Evolutionary conservation across 2,113 vertebrate genomes (phyloP), one percentile per base, ranked within the genome.

Genomic region (Salvelinus namaycush): DNA sequence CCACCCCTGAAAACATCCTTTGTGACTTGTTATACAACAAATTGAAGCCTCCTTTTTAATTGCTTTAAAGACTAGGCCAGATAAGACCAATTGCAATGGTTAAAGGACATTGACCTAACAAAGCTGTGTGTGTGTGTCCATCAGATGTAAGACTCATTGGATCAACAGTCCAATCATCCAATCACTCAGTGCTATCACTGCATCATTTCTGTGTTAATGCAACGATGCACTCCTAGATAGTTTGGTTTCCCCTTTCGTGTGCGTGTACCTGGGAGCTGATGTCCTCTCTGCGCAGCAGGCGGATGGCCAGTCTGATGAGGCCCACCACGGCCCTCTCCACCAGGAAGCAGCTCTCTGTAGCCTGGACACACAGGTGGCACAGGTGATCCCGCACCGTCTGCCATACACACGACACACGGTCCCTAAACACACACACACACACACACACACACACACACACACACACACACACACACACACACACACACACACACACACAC

Each of bases 281-380:
- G 83, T 99, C 97, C 70, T 99, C 97, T 71, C 97, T 91, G 1
- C 97, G 94, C 29, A 99, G 93, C 8, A 99, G 93, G 13, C 97
- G 94, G 78, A 99, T 99, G 0, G 97, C 97, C 13, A 99, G 91
- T 13, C 97, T 93, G 22, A 99, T 87, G n/a, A 99, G 93, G 20
- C 98, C 98, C 34, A 99, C 97, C 76, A 99, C 97, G 1, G 96
- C 96, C 76, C 98, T 93, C 84, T 99, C 98, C 88, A 99, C 96
- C 85, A 99, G 91, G 90, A 99, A 99, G 91, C 98, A 99, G 93
- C 96, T 98, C 82, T 99, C 98, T 48, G 91, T 93, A 1, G 96
- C 94, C 26, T 98, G 96, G 73, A 98, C 96, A 70, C 97, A 98
- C 12, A 99, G 93, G 54, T 97, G 97, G 77, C 95, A 99, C 9